A percentile compares a stretch with the other conserved stretches of the same genome.
These are phyloP conservation scores for Polyommatus iphigenia DNA, from an alignment of 2,888 invertebrate genomes.

Conservation along the genomic window DNA sequence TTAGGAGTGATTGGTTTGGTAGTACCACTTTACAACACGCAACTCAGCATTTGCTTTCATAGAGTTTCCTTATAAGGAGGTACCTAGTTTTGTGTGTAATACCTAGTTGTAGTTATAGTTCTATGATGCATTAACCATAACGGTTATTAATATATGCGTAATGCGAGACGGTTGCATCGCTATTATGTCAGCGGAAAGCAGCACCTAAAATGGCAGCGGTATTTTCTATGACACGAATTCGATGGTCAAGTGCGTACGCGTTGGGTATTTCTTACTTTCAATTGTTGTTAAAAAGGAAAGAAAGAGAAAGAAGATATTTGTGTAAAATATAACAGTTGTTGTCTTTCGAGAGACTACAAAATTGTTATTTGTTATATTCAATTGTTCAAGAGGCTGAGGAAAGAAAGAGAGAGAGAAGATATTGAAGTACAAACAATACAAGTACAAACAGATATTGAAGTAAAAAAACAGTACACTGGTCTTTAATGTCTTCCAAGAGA, in stretches of 20 bases:
- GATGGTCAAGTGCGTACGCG: conserved; percentile 9
- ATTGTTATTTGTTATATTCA: too few relatives aligned
- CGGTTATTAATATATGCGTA: conserved; percentile 2
- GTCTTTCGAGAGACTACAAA: too few relatives aligned
- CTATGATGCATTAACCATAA: background rate
- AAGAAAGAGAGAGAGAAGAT: too few relatives aligned
- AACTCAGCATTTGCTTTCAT: background rate
- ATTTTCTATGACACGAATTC: conserved; percentile 18
- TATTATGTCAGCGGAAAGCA: conserved; percentile 24
- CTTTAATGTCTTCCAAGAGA: background rate
- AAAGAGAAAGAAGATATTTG: background rate
- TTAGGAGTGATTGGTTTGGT: too few relatives aligned
- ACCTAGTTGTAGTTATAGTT: background rate
- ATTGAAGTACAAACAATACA: too few relatives aligned
- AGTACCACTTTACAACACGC: background rate
- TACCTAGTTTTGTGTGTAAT: background rate
- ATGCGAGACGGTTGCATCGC: background rate
- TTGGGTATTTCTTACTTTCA: background rate
- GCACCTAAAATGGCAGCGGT: background rate
- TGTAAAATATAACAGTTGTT: too few relatives aligned
- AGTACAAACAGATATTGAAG: too few relatives aligned
- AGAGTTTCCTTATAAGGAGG: background rate
- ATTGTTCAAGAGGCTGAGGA: too few relatives aligned
- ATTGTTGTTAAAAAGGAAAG: background rate
- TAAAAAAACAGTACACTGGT: too few relatives aligned